These are phyloP conservation scores for Erpobdella octoculata DNA, from an alignment of 2,888 invertebrate species.

Conservation along the genomic window DNA sequence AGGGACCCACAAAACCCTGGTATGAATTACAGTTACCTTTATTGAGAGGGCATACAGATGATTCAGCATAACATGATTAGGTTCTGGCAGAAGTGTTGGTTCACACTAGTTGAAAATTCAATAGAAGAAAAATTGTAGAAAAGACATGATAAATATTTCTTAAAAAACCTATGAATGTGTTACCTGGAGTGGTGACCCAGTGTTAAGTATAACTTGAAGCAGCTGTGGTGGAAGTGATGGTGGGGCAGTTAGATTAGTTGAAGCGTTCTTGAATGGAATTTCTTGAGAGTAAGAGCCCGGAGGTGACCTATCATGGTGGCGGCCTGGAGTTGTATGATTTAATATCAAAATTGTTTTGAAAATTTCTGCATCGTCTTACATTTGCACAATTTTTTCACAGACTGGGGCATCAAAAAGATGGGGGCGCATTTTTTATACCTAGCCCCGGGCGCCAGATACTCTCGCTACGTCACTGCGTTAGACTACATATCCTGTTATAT, in stretches of 20 bases:
- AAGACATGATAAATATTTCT: neutral
- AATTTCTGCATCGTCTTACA: no score
- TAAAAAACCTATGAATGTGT: neutral
- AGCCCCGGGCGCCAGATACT: no score
- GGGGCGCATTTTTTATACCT: no score
- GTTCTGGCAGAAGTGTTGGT: conserved; percentile 95
- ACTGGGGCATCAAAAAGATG: no score
- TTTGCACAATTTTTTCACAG: no score
- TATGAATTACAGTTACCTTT: no score
- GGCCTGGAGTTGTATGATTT: no score
- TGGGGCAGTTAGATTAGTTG: conserved; percentile 77
- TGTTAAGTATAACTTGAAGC: conserved; percentile 94
- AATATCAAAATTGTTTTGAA: no score
- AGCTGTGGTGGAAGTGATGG: conserved; percentile 95
- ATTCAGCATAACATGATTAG: conserved; percentile 99
- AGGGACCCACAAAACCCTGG: no score
- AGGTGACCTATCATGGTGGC: no score
- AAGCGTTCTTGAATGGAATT: conserved; percentile 84
- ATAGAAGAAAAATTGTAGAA: neutral
- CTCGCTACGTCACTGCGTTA: no score
- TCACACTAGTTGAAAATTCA: conserved; percentile 69
- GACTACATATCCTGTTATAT: no score
- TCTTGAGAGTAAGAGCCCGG: conserved; percentile 62
- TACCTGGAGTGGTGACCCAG: conserved; percentile 73
- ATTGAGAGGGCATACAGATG: conserved; percentile 96